These are phyloP conservation scores for Atta colombica DNA, from an alignment of 1,140 invertebrate genomes.

Conservation along the genomic window DNA sequence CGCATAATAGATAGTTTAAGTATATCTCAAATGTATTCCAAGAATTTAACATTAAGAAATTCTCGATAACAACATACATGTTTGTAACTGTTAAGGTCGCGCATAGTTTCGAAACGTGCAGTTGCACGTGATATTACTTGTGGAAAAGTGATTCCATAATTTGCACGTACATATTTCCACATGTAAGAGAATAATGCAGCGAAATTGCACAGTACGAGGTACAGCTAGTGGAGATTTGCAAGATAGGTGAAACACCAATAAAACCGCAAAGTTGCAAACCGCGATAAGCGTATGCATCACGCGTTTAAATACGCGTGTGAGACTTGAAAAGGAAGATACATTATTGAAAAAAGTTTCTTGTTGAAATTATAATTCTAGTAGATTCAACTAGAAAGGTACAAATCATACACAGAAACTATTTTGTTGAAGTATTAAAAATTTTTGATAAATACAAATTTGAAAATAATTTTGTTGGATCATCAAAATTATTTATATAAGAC, in stretches of 20 bases:
- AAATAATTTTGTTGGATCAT: too few relatives aligned
- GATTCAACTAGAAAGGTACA: too few relatives aligned
- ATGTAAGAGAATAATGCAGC: neutral
- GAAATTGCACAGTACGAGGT: neutral
- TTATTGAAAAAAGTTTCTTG: too few relatives aligned
- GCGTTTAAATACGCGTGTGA: neutral
- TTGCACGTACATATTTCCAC: neutral
- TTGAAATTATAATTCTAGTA: too few relatives aligned
- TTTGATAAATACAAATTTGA: too few relatives aligned
- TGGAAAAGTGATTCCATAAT: neutral
- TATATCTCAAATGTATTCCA: neutral
- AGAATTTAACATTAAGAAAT: neutral
- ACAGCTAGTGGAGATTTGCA: neutral
- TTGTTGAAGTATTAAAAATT: too few relatives aligned
- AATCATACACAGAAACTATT: too few relatives aligned
- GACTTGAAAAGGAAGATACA: neutral
- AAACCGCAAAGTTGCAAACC: neutral
- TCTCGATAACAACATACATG: neutral
- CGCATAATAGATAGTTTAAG: neutral
- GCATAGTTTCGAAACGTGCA: neutral
- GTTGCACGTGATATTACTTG: neutral
- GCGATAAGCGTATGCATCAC: slow-evolving; percentile 5
- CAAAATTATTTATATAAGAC: too few relatives aligned
- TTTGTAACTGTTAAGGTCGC: neutral
- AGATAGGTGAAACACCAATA: neutral